phyloP scores from a whole-genome alignment of 1,140 invertebrate species.

The Monomorium pharaonis region DNA sequence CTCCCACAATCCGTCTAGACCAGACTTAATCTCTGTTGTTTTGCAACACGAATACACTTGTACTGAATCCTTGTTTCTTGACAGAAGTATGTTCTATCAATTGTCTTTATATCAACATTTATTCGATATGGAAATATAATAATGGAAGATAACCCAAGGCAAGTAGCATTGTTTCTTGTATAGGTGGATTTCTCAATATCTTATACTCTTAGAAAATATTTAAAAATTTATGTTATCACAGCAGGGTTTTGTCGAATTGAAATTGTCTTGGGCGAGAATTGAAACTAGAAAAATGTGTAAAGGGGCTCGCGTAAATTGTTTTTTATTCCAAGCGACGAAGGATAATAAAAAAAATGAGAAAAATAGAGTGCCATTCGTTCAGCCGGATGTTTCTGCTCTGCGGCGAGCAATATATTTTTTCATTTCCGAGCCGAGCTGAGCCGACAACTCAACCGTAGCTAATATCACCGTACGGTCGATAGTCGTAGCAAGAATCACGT shows the following conservation, averaged over 20 bases:
- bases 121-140: too few species aligned
- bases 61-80: too few species aligned
- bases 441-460: constrained; percentile 46
- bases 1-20: background rate
- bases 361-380: constrained; percentile 28
- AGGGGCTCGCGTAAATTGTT: constrained; percentile 31
- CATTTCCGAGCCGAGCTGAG: constrained; percentile 21
- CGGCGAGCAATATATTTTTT: constrained; percentile 52
- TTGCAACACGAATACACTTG: background rate
- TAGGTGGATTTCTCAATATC: background rate
- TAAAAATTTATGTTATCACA: background rate
- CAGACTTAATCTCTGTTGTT: background rate
- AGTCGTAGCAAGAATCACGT: constrained; percentile 31
- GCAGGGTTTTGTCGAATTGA: background rate
- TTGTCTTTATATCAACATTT: too few species aligned
- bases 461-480: constrained; percentile 41
- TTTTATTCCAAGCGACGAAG: constrained; percentile 13
- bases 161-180: background rate
- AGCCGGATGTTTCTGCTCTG: constrained; percentile 36
- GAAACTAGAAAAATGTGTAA: constrained; percentile 19
- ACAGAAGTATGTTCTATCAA: too few species aligned
- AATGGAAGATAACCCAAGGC: background rate
- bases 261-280: background rate
- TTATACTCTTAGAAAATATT: background rate
- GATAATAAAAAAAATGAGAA: background rate